phyloP scores from a whole-genome alignment of 2,797 vertebrate genomes.

The Sebastes matsubarae region DNA sequence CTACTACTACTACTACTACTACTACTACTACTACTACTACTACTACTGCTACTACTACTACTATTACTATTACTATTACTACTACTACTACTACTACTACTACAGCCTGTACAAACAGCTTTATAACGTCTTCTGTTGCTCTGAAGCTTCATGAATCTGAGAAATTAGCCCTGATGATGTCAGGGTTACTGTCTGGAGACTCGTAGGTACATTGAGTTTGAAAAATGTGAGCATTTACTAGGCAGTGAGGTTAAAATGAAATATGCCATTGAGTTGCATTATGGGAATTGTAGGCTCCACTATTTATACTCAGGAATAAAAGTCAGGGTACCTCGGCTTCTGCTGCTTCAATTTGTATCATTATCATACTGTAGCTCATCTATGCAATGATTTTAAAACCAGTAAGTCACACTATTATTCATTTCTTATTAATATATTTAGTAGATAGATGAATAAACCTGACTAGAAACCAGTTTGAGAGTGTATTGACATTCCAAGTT shows the following conservation, averaged over 20 bases:
- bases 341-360: not conserved
- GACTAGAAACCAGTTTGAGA: not conserved
- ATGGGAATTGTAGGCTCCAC: not conserved
- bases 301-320: not conserved
- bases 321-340: not conserved
- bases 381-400: not conserved
- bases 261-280: not conserved
- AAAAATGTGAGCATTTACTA: not conserved
- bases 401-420: not conserved
- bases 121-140: not conserved
- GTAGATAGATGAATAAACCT: not conserved
- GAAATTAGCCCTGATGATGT: not conserved
- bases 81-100: not conserved
- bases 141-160: not conserved
- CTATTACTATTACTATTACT: not conserved
- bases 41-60: fast-evolving
- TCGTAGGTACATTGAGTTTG: not conserved
- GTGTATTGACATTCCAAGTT: not conserved
- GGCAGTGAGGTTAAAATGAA: not conserved
- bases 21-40: fast-evolving
- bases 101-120: not conserved
- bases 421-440: not conserved
- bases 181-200: not conserved
- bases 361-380: not conserved
- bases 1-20: fast-evolving